Percentiles rank a stretch among this genome's conserved stretches.
These are phyloP conservation scores for Bolborhynchus lineola DNA, from an alignment of 2,113 vertebrate genomes.

Conservation along the genomic window DNA sequence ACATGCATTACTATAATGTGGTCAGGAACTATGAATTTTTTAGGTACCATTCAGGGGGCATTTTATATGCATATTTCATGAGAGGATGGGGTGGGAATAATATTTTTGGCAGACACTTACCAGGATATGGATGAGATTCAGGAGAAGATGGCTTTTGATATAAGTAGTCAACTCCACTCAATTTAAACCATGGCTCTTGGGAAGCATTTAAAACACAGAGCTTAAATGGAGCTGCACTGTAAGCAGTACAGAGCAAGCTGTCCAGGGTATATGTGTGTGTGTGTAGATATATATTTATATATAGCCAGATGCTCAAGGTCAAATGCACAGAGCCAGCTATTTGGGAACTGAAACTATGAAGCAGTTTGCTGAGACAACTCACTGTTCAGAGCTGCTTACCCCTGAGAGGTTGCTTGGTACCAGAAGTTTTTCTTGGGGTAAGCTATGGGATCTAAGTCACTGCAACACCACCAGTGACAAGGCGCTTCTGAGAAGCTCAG, in stretches of 20 bases:
- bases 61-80: constrained; percentile 61
- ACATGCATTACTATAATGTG: background rate
- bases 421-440: background rate
- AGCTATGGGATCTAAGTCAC: background rate
- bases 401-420: background rate
- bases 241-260: constrained; percentile 35
- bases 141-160: constrained; percentile 58
- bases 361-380: background rate
- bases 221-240: constrained; percentile 52
- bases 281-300: background rate
- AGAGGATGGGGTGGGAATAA: constrained; percentile 21
- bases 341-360: background rate
- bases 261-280: background rate
- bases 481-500: background rate
- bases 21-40: constrained; percentile 32
- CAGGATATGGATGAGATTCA: constrained; percentile 45
- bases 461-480: background rate
- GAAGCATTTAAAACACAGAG: constrained; percentile 50
- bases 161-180: constrained; percentile 57
- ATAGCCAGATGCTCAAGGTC: constrained; percentile 50
- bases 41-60: constrained; percentile 40
- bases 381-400: background rate
- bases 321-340: background rate
- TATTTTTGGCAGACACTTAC: constrained; percentile 57
- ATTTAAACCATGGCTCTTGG: constrained; percentile 58